Conservation (phyloP, 2,113 vertebrate genomes). For the Mobula birostris region DNA sequence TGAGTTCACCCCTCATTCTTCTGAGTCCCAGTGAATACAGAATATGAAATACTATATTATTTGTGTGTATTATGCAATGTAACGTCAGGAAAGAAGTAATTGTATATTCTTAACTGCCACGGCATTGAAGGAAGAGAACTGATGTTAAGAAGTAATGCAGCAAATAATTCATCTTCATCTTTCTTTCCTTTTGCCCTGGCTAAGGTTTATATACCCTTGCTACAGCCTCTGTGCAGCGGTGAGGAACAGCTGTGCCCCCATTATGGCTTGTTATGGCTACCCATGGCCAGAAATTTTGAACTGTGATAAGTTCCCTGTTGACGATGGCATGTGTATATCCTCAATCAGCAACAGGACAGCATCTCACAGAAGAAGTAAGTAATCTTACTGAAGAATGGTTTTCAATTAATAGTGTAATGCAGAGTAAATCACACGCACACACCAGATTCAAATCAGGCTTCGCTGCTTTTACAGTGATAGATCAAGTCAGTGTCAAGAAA, state of each 20-base stretch:
- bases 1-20: too few relatives aligned
- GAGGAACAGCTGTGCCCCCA: conserved; percentile 67
- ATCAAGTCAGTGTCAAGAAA: background rate
- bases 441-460: background rate
- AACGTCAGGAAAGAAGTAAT: background rate
- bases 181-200: background rate
- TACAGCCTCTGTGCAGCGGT: conserved; percentile 67
- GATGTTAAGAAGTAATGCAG: background rate
- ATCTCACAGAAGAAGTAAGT: conserved; percentile 55
- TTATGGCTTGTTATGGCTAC: conserved; percentile 70
- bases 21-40: too few relatives aligned
- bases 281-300: conserved; percentile 71
- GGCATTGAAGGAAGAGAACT: background rate
- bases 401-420: background rate
- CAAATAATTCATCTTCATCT: background rate
- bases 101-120: background rate
- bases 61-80: background rate
- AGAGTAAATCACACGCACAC: background rate
- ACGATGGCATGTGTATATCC: conserved; percentile 70
- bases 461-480: background rate
- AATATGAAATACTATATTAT: too few relatives aligned
- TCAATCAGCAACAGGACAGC: conserved; percentile 50
- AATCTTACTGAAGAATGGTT: background rate
- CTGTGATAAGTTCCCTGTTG: conserved; percentile 64
- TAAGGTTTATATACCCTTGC: conserved; percentile 68